These are phyloP conservation scores for Calyptomena viridis DNA, from an alignment of 2,113 vertebrate genomes.

Conservation along the genomic window DNA sequence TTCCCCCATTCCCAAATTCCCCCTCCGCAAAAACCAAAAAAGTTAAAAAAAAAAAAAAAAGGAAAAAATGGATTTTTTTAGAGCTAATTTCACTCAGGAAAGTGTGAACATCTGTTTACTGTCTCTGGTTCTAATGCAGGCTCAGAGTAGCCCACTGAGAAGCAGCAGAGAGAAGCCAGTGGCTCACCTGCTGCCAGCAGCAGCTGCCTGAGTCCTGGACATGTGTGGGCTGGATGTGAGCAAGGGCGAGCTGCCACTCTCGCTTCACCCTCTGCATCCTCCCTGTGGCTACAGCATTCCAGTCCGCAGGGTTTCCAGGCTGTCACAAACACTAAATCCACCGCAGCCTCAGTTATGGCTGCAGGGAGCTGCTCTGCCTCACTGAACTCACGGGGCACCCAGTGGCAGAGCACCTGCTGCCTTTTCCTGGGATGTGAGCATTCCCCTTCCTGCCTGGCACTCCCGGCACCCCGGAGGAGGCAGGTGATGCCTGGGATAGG, in stretches of 20 bases:
- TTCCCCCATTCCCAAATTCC: not conserved
- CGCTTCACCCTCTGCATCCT: not conserved
- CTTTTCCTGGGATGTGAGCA: not conserved
- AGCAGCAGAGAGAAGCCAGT: not conserved
- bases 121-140: not conserved
- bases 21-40: not conserved
- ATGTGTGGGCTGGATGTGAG: not conserved
- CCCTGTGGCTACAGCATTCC: not conserved
- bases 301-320: not conserved
- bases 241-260: not conserved
- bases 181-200: not conserved
- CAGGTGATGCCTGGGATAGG: not conserved
- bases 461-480: fast-evolving
- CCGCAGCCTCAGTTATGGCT: fast-evolving
- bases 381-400: not conserved
- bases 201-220: not conserved
- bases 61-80: not conserved
- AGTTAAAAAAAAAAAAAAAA: not conserved
- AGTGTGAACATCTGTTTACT: not conserved
- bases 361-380: not conserved
- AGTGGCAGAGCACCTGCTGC: not conserved
- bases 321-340: not conserved
- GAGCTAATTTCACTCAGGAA: not conserved
- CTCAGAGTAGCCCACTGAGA: not conserved
- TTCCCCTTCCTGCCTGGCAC: not conserved